Base-by-base conservation (phyloP, 2,797 vertebrate species). In the Neoniphon sammara region DNA sequence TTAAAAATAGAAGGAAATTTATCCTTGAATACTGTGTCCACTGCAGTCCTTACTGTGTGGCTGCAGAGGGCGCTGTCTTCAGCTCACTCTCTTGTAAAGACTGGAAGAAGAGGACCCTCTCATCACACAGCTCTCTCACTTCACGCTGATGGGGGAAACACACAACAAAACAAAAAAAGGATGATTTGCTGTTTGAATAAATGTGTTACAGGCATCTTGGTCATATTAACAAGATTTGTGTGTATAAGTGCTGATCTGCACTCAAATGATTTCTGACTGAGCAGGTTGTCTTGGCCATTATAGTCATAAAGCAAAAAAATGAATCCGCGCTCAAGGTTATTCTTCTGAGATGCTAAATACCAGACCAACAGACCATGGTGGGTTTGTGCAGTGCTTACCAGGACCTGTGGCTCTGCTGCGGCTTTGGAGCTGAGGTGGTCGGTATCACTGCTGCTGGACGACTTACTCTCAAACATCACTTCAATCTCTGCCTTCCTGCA, bases 21-120 rank as follows among this genome's bases (percentile, higher is more conserved):
- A 34, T 34, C 5, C 5, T 34, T 8, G 1, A 7, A 62, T 39
- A 46, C 1, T 31, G 18, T 30, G 18, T 61, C 0, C 21, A 58
- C n/a, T 56, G 25, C 17, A 23, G 12, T 56, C 20, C 89, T 91
- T 88, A 95, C 94, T 82, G 82, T 66, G 81, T 77, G 4, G 69
- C 59, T 30, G 79, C 67, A 70, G 86, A 62, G 0, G 74, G 62
- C 0, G 44, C 58, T 0, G 56, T 75, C 81, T 92, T 93, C 12
- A 92, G 85, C 70, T 93, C 79, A 23, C 82, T 89, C 20, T 93
- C 93, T 63, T 94, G 92, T 49, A 96, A 88, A 39, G 91, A 89
- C 84, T 91, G 93, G 86, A 92, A 93, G 83, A 95, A 95, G 17
- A 82, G 83, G 53, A 94, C 80, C 34, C 95, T 92, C 66, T 93